Base-by-base conservation (phyloP, 2,113 vertebrate species). In the Anhinga rufa region DNA sequence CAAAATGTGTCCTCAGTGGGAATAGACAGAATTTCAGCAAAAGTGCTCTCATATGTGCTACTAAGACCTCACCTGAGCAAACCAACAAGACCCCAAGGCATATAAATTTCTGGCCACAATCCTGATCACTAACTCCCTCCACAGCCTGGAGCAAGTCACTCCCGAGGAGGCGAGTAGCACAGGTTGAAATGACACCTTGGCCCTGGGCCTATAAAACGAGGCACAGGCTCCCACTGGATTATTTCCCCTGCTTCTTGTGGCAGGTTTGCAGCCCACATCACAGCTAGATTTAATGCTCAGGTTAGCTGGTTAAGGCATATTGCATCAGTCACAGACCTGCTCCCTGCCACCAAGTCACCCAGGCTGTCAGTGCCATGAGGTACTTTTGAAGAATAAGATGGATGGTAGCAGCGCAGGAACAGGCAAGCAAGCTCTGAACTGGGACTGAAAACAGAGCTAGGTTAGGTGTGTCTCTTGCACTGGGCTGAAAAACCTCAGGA, bases 81-180 rank as follows among this genome's bases (percentile, higher is more conserved):
- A 77, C 54, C 46, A 87, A 40, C 2, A 7, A 51, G 32, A 60
- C 69, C 58, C 38, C 46, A 58, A 32, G 66, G 76, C 71, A 20
- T 7, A 36, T 29, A 17, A 25, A 60, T 69, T 62, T 74, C 79
- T 86, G 68, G 55, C 18, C 38, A 36, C 46, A 8, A 1, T 18
- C 44, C 1, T 1, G 2, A 11, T 34, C 0, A 0, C 46, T 48
- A 20, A 34, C 9, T 81, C 66, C 58, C n/a, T 77, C 36, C 71
- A 6, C 52, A 84, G 76, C 76, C 82, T 66, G 82, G 24, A 87
- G 61, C 65, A 28, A 78, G 60, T 14, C 26, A 14, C 36, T 82
- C 15, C 40, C 17, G 82, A 52, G 8, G 57, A 60, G 49, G 36
- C 2, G 32, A 66, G 62, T 8, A 60, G 44, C 61, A 26, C 57